A percentile compares a stretch with the other conserved stretches of the same genome.
These are phyloP conservation scores for Paralichthys olivaceus DNA, from an alignment of 2,113 vertebrate species.

Conservation along the genomic window DNA sequence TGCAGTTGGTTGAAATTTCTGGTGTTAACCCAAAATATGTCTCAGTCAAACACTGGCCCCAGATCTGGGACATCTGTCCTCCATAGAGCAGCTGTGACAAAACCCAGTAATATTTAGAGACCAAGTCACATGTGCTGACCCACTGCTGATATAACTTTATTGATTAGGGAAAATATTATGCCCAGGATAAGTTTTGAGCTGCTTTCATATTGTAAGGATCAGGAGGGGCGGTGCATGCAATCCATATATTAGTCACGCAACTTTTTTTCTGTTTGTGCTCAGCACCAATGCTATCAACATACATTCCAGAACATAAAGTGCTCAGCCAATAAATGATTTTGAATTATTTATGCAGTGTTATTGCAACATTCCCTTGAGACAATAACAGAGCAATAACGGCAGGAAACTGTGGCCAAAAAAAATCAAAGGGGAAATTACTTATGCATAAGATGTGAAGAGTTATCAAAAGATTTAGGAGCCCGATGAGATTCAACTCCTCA, in stretches of 20 bases:
- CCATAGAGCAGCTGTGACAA: too few relatives aligned
- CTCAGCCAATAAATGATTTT: constrained; percentile 10
- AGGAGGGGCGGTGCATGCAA: not conserved
- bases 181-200: not conserved
- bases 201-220: not conserved
- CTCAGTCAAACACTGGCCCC: too few relatives aligned
- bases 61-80: too few relatives aligned
- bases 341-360: constrained; percentile 25
- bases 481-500: constrained; percentile 26
- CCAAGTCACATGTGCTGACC: not conserved
- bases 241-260: not conserved
- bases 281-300: constrained; percentile 1
- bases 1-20: too few relatives aligned
- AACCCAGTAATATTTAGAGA: too few relatives aligned
- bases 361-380: constrained; percentile 6
- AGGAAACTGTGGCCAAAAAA: not conserved
- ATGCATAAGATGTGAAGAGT: constrained; percentile 26
- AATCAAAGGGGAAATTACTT: constrained; percentile 20
- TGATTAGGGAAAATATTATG: not conserved
- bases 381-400: constrained; percentile 14
- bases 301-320: not conserved
- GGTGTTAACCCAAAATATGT: too few relatives aligned
- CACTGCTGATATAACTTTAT: not conserved
- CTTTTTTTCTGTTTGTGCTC: not conserved
- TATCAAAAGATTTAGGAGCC: constrained; percentile 39